Conservation (phyloP, 2,888 invertebrate genomes). For the Microctonus aethiopoides region DNA sequence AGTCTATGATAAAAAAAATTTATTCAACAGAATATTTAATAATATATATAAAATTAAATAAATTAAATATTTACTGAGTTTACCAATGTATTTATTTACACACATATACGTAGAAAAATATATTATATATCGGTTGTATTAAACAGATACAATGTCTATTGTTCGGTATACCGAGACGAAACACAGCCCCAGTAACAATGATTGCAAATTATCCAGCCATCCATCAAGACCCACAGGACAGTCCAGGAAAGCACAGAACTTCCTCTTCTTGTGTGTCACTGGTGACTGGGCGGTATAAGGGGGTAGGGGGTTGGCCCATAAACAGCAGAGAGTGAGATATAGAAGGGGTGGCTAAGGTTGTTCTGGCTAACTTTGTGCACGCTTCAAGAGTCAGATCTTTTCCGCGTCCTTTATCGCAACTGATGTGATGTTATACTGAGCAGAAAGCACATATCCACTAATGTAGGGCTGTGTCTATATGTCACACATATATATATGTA, state of each 20-base stretch:
- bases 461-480: not conserved
- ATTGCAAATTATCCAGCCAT: constrained; percentile 44
- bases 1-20: too few species aligned
- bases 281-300: not conserved
- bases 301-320: not conserved
- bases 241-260: constrained; percentile 26
- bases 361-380: constrained; percentile 15
- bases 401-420: constrained; percentile 18
- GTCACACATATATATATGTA: not conserved
- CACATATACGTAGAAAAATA: not conserved
- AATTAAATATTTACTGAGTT: too few species aligned
- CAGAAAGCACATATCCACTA: not conserved
- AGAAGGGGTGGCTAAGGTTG: not conserved
- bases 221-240: constrained; percentile 37
- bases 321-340: not conserved
- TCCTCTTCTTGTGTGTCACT: constrained; percentile 22
- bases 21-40: too few species aligned
- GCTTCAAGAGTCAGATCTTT: constrained; percentile 26
- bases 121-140: not conserved
- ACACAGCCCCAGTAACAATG: constrained; percentile 40
- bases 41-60: too few species aligned
- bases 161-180: constrained; percentile 35
- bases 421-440: constrained; percentile 22
- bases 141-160: constrained; percentile 3
- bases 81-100: too few species aligned